These are phyloP conservation scores for Patiria pectinifera DNA, from an alignment of 53 echinoderm and acorn worm species.

Conservation along the genomic window DNA sequence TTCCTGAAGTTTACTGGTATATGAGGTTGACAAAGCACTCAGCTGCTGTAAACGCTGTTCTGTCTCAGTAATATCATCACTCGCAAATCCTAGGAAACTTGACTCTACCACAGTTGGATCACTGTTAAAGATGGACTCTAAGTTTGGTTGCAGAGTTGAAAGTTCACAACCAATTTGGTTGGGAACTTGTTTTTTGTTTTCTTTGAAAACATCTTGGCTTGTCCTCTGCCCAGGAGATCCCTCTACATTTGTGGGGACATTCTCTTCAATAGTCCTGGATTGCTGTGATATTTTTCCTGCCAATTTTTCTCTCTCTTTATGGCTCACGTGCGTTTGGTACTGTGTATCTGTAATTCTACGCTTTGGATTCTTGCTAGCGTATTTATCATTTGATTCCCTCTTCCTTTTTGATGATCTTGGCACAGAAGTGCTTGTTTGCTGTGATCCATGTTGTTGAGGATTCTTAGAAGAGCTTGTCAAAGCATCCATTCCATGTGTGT, in stretches of 20 bases:
- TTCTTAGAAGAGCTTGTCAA: not conserved
- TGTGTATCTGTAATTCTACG: not conserved
- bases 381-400: constrained; percentile 33
- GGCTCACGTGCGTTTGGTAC: not conserved
- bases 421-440: not conserved
- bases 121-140: constrained; percentile 73
- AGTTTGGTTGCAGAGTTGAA: constrained; percentile 13
- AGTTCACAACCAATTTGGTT: not conserved
- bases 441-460: not conserved
- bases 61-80: constrained; percentile 82
- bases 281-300: not conserved
- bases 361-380: not conserved
- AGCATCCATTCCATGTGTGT: not conserved
- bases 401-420: constrained; percentile 35
- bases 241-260: not conserved
- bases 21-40: constrained; percentile 27
- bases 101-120: constrained; percentile 67
- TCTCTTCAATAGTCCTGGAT: not conserved
- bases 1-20: constrained; percentile 67
- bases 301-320: not conserved
- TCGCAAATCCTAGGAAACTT: constrained; percentile 83
- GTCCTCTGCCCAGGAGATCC: not conserved
- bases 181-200: not conserved
- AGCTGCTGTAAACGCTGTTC: constrained; percentile 56
- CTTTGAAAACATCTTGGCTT: not conserved